A percentile compares a stretch with the other conserved stretches of the same genome.
phyloP scores from a whole-genome alignment of 2,113 vertebrate species.

The Chionis minor region DNA sequence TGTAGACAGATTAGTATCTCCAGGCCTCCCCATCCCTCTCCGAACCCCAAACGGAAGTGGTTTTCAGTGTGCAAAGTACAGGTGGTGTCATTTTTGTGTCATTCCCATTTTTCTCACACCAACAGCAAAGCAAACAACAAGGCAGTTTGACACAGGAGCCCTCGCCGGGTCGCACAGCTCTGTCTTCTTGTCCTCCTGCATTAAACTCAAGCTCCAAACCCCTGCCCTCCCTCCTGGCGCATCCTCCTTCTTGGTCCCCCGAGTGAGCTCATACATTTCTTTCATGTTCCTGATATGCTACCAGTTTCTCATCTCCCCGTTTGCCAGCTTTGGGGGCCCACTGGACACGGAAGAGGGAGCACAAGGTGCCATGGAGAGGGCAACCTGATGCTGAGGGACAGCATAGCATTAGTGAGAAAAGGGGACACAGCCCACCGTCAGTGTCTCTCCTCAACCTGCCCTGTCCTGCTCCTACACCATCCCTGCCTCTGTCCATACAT shows the following conservation, averaged over 20 bases:
- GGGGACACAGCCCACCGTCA: not conserved
- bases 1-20: not conserved
- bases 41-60: not conserved
- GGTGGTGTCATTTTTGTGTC: not conserved
- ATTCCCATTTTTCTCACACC: not conserved
- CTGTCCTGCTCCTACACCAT: not conserved
- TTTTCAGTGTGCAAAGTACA: not conserved
- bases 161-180: rapidly evolving
- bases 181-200: not conserved
- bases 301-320: not conserved
- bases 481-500: rapidly evolving
- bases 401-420: not conserved
- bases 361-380: not conserved
- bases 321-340: not conserved
- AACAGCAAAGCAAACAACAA: not conserved
- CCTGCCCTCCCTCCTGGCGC: not conserved
- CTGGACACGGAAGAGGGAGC: not conserved
- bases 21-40: not conserved
- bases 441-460: not conserved
- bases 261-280: not conserved
- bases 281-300: not conserved
- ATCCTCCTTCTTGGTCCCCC: not conserved
- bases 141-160: not conserved
- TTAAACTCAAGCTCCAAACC: not conserved
- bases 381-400: not conserved